phyloP scores from a whole-genome alignment of 2,888 invertebrate species.

The Caenorhabditis imperialis region DNA sequence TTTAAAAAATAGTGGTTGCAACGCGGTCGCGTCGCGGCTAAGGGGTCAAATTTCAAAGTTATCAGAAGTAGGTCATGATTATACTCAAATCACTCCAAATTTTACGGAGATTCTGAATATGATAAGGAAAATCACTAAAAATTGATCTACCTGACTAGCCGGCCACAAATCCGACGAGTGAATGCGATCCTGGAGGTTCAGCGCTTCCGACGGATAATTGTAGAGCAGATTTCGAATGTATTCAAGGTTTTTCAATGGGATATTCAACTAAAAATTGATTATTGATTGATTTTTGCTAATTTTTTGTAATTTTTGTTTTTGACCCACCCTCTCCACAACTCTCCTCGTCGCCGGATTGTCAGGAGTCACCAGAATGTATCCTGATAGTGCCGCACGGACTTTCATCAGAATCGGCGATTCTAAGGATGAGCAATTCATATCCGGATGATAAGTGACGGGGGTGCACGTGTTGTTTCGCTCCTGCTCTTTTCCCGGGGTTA shows the following conservation, averaged over 20 bases:
- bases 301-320: too few species aligned
- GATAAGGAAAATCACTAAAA: too few species aligned
- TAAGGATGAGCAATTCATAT: conserved; percentile 56
- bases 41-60: too few species aligned
- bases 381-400: conserved; percentile 69
- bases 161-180: conserved; percentile 67
- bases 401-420: conserved; percentile 39
- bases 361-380: conserved; percentile 74
- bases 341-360: conserved; percentile 59
- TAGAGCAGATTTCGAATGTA: conserved; percentile 58
- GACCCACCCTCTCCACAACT: conserved; percentile 57
- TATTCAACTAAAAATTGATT: conserved; percentile 55
- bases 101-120: too few species aligned
- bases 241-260: conserved; percentile 58
- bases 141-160: conserved; percentile 68
- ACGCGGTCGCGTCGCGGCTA: too few species aligned
- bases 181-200: conserved; percentile 66
- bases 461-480: conserved; percentile 55
- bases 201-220: conserved; percentile 62
- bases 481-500: conserved; percentile 56
- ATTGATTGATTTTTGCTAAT: background rate
- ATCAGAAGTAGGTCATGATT: too few species aligned
- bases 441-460: conserved; percentile 45
- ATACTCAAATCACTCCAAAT: too few species aligned
- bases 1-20: too few species aligned